These are phyloP conservation scores for Ptychodera flava DNA, from an alignment of 35 echinoderm and acorn worm species.

Conservation along the genomic window DNA sequence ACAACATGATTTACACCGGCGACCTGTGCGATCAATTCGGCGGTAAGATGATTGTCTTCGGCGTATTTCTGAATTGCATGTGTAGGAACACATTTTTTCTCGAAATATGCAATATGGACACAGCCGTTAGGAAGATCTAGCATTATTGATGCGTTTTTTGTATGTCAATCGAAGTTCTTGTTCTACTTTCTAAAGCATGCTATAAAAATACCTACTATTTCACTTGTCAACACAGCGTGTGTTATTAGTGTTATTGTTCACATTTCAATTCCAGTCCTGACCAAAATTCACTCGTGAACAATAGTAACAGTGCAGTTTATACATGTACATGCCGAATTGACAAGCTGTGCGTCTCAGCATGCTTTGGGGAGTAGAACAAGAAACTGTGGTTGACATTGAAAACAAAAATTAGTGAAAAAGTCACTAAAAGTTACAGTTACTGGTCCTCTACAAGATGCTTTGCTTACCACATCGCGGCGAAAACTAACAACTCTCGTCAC, in stretches of 20 bases:
- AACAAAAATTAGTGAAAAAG: not conserved
- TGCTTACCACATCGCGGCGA: not conserved
- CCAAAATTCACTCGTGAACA: too few relatives aligned
- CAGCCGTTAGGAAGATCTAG: too few relatives aligned
- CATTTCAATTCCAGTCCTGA: too few relatives aligned
- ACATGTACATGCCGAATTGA: too few relatives aligned
- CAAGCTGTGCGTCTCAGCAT: too few relatives aligned
- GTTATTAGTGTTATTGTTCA: too few relatives aligned
- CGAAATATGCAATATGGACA: not conserved
- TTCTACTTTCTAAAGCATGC: not conserved
- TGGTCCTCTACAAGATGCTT: not conserved
- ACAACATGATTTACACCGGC: not conserved
- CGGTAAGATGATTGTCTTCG: not conserved
- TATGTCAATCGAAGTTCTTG: not conserved
- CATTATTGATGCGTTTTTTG: too few relatives aligned
- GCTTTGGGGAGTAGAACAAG: too few relatives aligned
- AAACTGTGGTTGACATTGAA: too few relatives aligned
- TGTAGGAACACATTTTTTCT: not conserved
- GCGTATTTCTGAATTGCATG: not conserved
- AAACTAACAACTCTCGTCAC: too few relatives aligned
- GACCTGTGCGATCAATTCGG: not conserved
- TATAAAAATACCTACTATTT: not conserved
- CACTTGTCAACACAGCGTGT: not conserved
- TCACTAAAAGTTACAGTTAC: not conserved
- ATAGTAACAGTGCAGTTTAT: too few relatives aligned